Base-by-base conservation (phyloP, 2,113 vertebrate species). In the Apodemus speciosus region DNA sequence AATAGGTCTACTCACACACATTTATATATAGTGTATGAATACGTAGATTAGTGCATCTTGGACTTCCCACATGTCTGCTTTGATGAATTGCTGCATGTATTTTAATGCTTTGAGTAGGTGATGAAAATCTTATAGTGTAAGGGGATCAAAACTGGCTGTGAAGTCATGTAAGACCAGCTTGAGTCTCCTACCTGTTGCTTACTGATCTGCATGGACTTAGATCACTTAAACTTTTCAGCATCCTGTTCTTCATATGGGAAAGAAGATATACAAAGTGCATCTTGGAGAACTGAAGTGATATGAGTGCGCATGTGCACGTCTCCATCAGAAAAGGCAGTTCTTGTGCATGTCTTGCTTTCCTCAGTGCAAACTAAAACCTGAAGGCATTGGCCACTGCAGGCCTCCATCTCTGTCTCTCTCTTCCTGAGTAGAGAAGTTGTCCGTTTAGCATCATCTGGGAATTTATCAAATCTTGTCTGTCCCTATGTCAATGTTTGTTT, bases 311-410 rank as follows among this genome's bases (percentile, higher is more conserved):
- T 9, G 43, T 72, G 35, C 60, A 23, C 21, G 8, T 64, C 66
- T 95, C 93, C 88, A 81, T 89, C 75, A 76, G 35, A 88, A 84
- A 90, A 64, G 93, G 90, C 84, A 93, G 58, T n/a, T n/a, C n/a
- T n/a, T n/a, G n/a, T n/a, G n/a, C n/a, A 90, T 94, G 35, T 77
- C 95, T 95, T 86, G 80, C 88, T 93, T 96, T 92, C 84, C 88
- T 89, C 68, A 92, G 51, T 56, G 51, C 68, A 46, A 90, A 77
- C 88, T 86, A 83, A 40, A 88, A 51, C 79, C 9, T 14, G 6
- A 93, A 96, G 92, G 14, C 89, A 83, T 76, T 73, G 86, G 88
- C 77, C 91, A 86, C 58, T 0, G 3, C 30, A 81, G 75, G 15
- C 46, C 53, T 10, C 0, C 83, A 90, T 87, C 81, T 84, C 77